Base-by-base conservation (phyloP, 2,113 vertebrate genomes). In the Seriola dumerili region DNA sequence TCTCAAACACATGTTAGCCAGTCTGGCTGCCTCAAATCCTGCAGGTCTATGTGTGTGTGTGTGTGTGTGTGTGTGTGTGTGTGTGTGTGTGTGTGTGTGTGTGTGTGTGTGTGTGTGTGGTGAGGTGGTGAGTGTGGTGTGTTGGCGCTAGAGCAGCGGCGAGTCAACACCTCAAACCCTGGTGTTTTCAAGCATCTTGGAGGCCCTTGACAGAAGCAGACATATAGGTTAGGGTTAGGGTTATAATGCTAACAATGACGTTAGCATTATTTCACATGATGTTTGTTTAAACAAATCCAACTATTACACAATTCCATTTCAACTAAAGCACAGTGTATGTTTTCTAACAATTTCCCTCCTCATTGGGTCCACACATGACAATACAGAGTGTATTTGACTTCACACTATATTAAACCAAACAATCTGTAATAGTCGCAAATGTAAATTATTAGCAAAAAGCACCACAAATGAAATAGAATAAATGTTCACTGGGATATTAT, bases 1-100 rank as follows among this genome's bases (percentile, higher is more conserved):
- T 83, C 79, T 85, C 48, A 78, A 86, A 89, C 88, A 91, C 61
- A 86, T 78, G 85, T 78, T 64, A 62, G 16, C 16, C 36, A 59
- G 29, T 76, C 44, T 52, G 58, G 38, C 61, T 44, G 36, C 29
- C 32, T 48, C 42, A 1, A 78, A 74, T n/a, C 2, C 59, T 54
- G 67, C 25, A 14, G 70, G 52, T 21, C 25, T 76, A 40, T 40
- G 44, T 52, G 44, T 52, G 36, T 44, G 66, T 29, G 32, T 61
- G 52, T 21, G n/a, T 76, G 40, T 40, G 52, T 21, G 21, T 76
- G 46, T 38, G 44, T 50, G 44, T 50, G 46, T 42, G 66, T 25
- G 32, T 59, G 58, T 21, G 23, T 76, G 46, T 38, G 44, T 50
- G 44, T 50, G 46, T 42, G 66, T 17, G 42, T 59, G 58, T 21